Evolutionary conservation across 2,888 invertebrate species (phyloP).

Genomic region (Pristionchus fissidentatus): DNA sequence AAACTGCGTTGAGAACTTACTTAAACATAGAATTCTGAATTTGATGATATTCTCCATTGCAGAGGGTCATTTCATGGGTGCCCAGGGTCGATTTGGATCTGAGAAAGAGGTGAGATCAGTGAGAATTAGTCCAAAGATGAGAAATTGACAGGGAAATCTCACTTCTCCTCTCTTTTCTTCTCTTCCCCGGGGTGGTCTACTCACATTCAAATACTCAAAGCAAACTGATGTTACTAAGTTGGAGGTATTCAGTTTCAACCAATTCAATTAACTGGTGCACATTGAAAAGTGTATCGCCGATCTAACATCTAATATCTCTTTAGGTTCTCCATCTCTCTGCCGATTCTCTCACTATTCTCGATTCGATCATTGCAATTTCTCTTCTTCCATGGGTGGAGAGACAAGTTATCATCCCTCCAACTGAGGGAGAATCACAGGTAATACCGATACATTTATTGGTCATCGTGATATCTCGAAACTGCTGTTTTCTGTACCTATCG

Average conservation of each 20-base stretch:
- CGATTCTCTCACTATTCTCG: neutral
- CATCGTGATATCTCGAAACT: no score
- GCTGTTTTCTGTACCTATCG: no score
- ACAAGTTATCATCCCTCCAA: neutral
- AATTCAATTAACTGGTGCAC: no score
- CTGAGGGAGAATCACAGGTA: slow-evolving; percentile 13
- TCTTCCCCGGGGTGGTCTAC: neutral
- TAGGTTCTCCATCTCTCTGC: neutral
- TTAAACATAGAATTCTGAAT: no score
- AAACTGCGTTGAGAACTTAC: neutral
- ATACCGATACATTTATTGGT: no score
- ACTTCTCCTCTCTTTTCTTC: neutral
- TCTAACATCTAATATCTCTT: neutral
- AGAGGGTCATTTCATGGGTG: slow-evolving; percentile 43
- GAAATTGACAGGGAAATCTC: slow-evolving; percentile 1
- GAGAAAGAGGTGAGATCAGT: neutral
- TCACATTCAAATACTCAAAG: slow-evolving; percentile 30
- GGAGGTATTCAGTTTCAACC: neutral
- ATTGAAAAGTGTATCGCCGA: no score
- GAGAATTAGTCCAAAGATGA: no score
- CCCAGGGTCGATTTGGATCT: slow-evolving; percentile 39
- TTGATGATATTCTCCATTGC: neutral
- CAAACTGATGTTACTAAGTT: slow-evolving; percentile 7
- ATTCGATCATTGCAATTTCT: neutral
- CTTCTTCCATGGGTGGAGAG: slow-evolving; percentile 31